phyloP scores from a whole-genome alignment of 2,888 invertebrate genomes.

The Sylvicola cinctus region DNA sequence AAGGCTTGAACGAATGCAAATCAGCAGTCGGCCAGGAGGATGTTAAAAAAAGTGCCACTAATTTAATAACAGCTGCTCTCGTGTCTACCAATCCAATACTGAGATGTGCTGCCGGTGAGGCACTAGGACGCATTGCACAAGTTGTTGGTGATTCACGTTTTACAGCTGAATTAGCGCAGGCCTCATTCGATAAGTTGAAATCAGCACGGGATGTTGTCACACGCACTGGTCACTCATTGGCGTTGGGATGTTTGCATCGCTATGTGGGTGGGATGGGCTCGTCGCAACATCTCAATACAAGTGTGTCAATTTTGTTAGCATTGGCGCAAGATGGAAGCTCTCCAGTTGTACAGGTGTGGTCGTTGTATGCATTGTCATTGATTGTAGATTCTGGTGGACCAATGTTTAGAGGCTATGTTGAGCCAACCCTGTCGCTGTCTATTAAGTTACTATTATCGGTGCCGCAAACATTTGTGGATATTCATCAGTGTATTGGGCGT shows the following conservation, averaged over 20 bases:
- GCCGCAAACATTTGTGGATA: conserved; percentile 77
- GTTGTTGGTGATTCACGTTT: conserved; percentile 71
- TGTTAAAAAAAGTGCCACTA: conserved; percentile 64
- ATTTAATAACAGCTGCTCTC: conserved; percentile 58
- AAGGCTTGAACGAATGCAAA: conserved; percentile 74
- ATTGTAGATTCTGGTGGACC: conserved; percentile 97
- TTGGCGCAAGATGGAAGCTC: conserved; percentile 85
- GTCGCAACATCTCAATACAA: conserved; percentile 82
- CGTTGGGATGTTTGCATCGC: conserved; percentile 88
- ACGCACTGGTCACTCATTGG: conserved; percentile 71
- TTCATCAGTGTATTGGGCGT: conserved; percentile 84
- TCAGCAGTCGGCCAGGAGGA: conserved; percentile 71
- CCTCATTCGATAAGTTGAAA: conserved; percentile 71
- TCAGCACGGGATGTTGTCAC: conserved; percentile 72
- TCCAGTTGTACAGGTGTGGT: conserved; percentile 95
- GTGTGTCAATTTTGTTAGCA: conserved; percentile 83
- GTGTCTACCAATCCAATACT: conserved; percentile 57
- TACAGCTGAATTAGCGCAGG: conserved; percentile 75
- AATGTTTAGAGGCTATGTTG: conserved; percentile 95
- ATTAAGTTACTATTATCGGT: conserved; percentile 73
- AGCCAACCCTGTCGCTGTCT: conserved; percentile 78
- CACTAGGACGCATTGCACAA: conserved; percentile 81
- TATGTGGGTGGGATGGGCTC: conserved; percentile 93
- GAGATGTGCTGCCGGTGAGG: conserved; percentile 88
- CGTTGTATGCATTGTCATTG: conserved; percentile 82